Conservation (phyloP, 2,888 invertebrate species). For the Lithophane ornitopus region DNA sequence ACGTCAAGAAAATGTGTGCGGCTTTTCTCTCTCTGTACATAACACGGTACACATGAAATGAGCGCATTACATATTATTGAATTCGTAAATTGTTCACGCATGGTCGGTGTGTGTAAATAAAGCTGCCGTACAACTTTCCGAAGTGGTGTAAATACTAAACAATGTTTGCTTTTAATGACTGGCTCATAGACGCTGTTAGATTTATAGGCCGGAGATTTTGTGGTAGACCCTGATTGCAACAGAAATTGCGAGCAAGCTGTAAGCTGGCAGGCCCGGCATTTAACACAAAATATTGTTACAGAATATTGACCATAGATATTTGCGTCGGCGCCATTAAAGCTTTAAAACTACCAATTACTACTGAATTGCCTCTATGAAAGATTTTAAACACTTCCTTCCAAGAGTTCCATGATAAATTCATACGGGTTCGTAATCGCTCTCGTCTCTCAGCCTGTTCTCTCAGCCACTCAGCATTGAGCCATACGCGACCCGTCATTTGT, state of each 20-base stretch:
- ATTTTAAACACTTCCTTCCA: not conserved
- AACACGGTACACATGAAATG: slow-evolving; percentile 34
- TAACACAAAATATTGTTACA: slow-evolving; percentile 30
- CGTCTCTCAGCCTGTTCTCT: slow-evolving; percentile 10
- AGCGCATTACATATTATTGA: slow-evolving; percentile 42
- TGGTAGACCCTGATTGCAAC: slow-evolving; percentile 33
- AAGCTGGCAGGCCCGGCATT: slow-evolving; percentile 15
- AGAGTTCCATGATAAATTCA: not conserved
- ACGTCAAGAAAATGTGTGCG: slow-evolving; percentile 44
- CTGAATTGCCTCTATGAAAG: not conserved
- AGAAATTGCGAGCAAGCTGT: slow-evolving; percentile 21
- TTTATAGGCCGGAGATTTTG: slow-evolving; percentile 28
- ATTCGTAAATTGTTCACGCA: slow-evolving; percentile 45
- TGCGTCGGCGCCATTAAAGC: not conserved
- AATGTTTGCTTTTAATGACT: slow-evolving; percentile 42
- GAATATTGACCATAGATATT: slow-evolving; percentile 25
- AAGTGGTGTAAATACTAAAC: slow-evolving; percentile 40
- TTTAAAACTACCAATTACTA: not conserved
- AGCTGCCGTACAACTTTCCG: slow-evolving; percentile 43
- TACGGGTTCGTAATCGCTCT: slow-evolving; percentile 18
- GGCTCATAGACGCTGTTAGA: slow-evolving; percentile 17
- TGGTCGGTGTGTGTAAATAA: slow-evolving; percentile 51
- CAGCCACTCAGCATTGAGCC: slow-evolving; percentile 25
- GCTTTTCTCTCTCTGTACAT: slow-evolving; percentile 38
- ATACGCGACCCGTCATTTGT: slow-evolving; percentile 34